Evolutionary conservation across 2,797 vertebrate genomes (phyloP).

Genomic region (Trachops cirrhosus): DNA sequence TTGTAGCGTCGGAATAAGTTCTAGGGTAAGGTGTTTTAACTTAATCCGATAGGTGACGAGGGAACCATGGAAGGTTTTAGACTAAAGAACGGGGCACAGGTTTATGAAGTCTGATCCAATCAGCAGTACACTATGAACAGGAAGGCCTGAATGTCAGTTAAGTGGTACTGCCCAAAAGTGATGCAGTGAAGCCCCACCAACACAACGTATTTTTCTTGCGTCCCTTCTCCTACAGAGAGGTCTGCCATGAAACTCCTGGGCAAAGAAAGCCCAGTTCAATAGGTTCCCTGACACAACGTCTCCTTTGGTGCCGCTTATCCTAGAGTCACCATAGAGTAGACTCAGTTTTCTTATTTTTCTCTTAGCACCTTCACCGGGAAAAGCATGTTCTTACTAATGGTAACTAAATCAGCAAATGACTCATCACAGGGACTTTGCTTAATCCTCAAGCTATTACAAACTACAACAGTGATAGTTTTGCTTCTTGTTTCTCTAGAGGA

Average conservation of each 20-base stretch:
- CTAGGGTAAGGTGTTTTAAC: background rate
- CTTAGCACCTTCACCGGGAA: background rate
- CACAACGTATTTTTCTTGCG: background rate
- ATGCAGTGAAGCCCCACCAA: background rate
- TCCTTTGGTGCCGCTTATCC: background rate
- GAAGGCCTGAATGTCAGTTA: background rate
- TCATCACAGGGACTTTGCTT: background rate
- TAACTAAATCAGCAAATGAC: conserved; percentile 1
- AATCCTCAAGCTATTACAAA: background rate
- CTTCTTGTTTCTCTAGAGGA: background rate
- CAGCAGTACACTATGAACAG: background rate
- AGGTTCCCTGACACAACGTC: background rate
- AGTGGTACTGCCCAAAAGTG: background rate
- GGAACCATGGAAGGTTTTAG: background rate
- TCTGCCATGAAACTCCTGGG: background rate
- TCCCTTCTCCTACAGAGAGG: background rate
- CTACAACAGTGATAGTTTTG: background rate
- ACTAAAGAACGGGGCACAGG: background rate
- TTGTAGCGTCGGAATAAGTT: background rate
- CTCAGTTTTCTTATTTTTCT: background rate
- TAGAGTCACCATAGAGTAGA: background rate
- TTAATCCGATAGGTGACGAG: background rate
- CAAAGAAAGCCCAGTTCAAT: background rate
- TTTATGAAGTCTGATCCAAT: background rate
- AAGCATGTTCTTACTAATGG: background rate